Evolutionary conservation across 2,113 vertebrate species (phyloP).

Genomic region (Halcyon malimbica): DNA sequence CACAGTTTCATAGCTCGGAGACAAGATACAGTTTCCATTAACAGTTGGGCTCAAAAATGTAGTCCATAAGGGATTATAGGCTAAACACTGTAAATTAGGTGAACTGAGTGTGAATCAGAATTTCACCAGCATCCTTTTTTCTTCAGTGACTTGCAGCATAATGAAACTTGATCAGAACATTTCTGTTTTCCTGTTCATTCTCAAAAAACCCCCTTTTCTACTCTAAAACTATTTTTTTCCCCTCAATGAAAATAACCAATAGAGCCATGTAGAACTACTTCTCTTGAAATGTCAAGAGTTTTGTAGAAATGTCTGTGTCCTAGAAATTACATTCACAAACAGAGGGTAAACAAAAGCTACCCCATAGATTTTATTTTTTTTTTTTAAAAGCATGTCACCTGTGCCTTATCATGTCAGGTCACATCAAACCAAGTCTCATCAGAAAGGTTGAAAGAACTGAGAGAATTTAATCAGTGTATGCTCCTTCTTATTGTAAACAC

Average conservation of each 20-base stretch:
- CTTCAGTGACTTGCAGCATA: background rate
- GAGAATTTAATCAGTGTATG: background rate
- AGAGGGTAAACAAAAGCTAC: background rate
- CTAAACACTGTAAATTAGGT: background rate
- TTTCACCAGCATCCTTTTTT: background rate
- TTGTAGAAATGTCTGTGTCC: background rate
- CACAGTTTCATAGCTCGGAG: background rate
- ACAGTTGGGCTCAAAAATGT: background rate
- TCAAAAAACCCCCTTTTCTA: background rate
- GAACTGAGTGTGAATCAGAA: background rate
- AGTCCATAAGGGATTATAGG: background rate
- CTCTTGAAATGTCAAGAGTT: background rate
- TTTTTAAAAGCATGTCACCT: background rate
- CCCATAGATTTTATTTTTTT: background rate
- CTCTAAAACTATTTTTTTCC: background rate
- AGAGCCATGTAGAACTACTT: background rate
- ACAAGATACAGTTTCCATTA: constrained; percentile 2
- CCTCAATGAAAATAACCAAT: background rate
- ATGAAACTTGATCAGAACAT: background rate
- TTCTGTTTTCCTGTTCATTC: background rate
- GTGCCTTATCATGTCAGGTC: constrained; percentile 12
- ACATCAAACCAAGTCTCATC: background rate
- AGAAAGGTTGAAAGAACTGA: background rate
- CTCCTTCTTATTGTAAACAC: background rate
- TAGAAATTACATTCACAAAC: background rate